phyloP scores from a whole-genome alignment of 1,140 invertebrate species.

The Telenomus remus region DNA sequence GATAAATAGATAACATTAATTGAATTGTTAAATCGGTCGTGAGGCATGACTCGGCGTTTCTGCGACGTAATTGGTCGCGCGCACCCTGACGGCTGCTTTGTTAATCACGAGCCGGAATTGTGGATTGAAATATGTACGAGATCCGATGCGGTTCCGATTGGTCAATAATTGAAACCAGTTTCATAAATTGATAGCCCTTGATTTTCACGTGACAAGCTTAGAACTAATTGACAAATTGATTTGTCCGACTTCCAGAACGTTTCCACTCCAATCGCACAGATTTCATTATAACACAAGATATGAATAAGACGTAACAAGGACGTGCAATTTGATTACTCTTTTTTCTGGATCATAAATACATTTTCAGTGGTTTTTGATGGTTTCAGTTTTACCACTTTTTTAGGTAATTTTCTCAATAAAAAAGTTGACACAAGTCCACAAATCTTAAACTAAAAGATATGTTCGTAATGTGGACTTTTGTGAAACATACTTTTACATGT shows the following conservation, averaged over 20 bases:
- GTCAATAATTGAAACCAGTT: slow-evolving; percentile 2
- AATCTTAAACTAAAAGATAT: too few species aligned
- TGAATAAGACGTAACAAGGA: too few species aligned
- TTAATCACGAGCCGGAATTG: slow-evolving; percentile 28
- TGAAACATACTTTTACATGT: too few species aligned
- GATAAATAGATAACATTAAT: slow-evolving; percentile 42
- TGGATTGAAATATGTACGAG: slow-evolving; percentile 17
- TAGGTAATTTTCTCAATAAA: too few species aligned
- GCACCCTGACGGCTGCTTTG: slow-evolving; percentile 22
- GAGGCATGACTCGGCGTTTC: slow-evolving; percentile 34
- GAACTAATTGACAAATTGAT: slow-evolving; percentile 11
- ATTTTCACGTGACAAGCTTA: slow-evolving; percentile 1
- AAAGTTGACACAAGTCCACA: too few species aligned
- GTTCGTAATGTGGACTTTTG: too few species aligned
- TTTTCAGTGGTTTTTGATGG: too few species aligned
- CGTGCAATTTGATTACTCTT: too few species aligned
- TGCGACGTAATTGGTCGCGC: slow-evolving; percentile 42
- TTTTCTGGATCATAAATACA: too few species aligned
- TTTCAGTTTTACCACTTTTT: too few species aligned
- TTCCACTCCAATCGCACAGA: too few species aligned
- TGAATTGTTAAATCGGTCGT: slow-evolving; percentile 47
- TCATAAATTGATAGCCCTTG: slow-evolving; percentile 11
- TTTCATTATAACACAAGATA: too few species aligned
- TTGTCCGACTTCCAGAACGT: neutral
- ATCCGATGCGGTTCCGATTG: slow-evolving; percentile 7